These are phyloP conservation scores for Ammodytes marinus DNA, from an alignment of 2,113 vertebrate genomes.

Conservation along the genomic window DNA sequence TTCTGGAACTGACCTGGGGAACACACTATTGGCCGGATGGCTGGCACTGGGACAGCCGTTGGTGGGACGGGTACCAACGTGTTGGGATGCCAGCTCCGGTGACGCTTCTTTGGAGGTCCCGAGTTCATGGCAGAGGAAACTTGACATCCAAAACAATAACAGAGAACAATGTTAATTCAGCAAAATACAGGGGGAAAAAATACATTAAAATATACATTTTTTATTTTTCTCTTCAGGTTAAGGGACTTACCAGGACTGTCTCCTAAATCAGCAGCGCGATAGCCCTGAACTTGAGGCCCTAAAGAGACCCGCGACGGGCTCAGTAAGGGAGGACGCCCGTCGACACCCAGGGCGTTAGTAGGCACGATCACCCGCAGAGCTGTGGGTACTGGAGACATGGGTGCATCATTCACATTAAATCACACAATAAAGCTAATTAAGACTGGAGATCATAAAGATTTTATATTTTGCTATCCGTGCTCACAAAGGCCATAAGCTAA, in stretches of 20 bases:
- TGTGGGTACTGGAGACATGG: conserved; percentile 83
- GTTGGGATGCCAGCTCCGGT: conserved; percentile 95
- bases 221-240: neutral
- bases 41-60: conserved; percentile 88
- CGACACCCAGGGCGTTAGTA: conserved; percentile 85
- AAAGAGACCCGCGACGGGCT: conserved; percentile 86
- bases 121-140: conserved; percentile 89
- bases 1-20: conserved; percentile 76
- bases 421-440: neutral
- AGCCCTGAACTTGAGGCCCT: conserved; percentile 85
- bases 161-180: neutral
- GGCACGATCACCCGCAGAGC: conserved; percentile 86
- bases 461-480: neutral
- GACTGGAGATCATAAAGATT: neutral
- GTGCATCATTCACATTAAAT: conserved; percentile 28
- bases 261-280: conserved; percentile 88
- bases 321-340: conserved; percentile 83
- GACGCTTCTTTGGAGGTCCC: conserved; percentile 97
- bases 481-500: neutral
- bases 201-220: neutral
- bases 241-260: conserved; percentile 80
- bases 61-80: conserved; percentile 86
- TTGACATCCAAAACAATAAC: conserved; percentile 34
- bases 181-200: neutral
- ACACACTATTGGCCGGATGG: conserved; percentile 88